Evolutionary conservation across 2,888 invertebrate genomes (phyloP).

Genomic region (Tenthredo notha): DNA sequence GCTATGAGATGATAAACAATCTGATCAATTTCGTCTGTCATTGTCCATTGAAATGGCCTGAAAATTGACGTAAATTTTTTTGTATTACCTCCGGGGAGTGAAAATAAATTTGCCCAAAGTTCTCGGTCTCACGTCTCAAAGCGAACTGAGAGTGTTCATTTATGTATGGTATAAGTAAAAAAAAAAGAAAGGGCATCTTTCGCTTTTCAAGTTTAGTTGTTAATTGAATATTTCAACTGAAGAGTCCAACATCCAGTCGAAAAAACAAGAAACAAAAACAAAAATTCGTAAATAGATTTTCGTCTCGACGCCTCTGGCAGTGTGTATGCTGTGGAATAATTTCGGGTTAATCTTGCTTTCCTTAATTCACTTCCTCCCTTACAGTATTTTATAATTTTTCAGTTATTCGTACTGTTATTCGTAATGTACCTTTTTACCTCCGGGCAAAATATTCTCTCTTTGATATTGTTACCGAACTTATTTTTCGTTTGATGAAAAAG

Average conservation of each 20-base stretch:
- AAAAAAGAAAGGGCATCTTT: background rate
- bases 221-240: constrained; percentile 1
- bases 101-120: background rate
- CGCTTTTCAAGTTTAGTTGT: background rate
- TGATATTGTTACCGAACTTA: constrained; percentile 36
- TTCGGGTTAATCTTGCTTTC: constrained; percentile 29
- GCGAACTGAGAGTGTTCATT: background rate
- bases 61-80: background rate
- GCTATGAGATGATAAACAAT: background rate
- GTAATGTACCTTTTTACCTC: background rate
- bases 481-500: constrained; percentile 29
- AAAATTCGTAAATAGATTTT: constrained; percentile 15
- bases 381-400: constrained; percentile 38
- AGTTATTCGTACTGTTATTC: constrained; percentile 19
- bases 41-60: background rate
- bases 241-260: background rate
- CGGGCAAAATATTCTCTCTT: constrained; percentile 33
- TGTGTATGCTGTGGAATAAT: constrained; percentile 3
- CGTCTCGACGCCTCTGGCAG: background rate
- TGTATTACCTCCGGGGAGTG: background rate
- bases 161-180: background rate
- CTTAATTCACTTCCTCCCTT: constrained; percentile 30
- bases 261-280: background rate
- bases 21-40: background rate
- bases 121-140: background rate